Conservation (phyloP, 2,888 invertebrate species). For the Resseliella maxima region DNA sequence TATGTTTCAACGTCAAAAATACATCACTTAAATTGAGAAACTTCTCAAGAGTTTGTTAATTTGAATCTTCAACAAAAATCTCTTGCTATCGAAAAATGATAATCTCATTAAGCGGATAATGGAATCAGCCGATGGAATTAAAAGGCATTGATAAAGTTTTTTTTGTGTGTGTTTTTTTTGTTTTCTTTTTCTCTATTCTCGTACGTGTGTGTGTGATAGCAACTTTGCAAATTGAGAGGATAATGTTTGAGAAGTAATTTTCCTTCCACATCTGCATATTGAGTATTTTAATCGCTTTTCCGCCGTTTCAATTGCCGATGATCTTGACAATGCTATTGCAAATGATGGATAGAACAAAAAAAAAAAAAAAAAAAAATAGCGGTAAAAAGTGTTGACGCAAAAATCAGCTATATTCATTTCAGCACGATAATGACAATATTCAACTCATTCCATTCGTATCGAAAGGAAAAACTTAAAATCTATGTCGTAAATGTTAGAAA, state of each 20-base stretch:
- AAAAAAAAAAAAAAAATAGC: background rate
- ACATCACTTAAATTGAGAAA: background rate
- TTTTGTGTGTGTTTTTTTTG: no score
- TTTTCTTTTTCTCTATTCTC: no score
- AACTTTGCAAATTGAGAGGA: constrained; percentile 22
- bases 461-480: background rate
- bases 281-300: constrained; percentile 34
- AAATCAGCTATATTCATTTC: constrained; percentile 55
- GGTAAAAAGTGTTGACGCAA: constrained; percentile 10
- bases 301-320: background rate
- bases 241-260: constrained; percentile 53
- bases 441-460: background rate
- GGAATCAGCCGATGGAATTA: background rate
- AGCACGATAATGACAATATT: constrained; percentile 46
- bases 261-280: constrained; percentile 19
- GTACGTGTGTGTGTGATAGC: background rate
- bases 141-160: constrained; percentile 3
- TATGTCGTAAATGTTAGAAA: background rate
- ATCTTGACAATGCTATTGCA: background rate
- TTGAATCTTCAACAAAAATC: background rate
- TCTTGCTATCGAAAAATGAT: background rate
- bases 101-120: constrained; percentile 47
- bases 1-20: background rate
- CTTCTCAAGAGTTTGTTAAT: background rate
- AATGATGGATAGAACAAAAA: background rate